These are phyloP conservation scores for Erebia palarica DNA, from an alignment of 2,888 invertebrate genomes.

Conservation along the genomic window DNA sequence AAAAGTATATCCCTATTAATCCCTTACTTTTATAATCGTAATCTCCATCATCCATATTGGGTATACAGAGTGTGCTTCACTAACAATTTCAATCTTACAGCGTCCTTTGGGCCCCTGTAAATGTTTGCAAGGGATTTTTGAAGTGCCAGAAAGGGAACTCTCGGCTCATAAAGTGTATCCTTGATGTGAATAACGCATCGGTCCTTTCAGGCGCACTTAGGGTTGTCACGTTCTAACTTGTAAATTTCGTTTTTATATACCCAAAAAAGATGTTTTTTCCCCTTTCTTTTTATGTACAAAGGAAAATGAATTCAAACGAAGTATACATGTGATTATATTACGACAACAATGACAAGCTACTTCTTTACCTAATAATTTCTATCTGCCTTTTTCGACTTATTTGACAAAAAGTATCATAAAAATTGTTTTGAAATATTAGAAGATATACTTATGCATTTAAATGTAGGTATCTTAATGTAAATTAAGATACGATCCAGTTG, in stretches of 20 bases:
- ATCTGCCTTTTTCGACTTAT: too few relatives aligned
- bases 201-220: constrained; percentile 33
- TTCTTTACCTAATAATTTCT: too few relatives aligned
- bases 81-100: constrained; percentile 30
- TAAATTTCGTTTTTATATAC: constrained; percentile 34
- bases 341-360: too few relatives aligned
- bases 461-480: too few relatives aligned
- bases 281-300: not conserved
- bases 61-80: constrained; percentile 5
- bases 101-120: constrained; percentile 20
- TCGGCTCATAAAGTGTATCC: constrained; percentile 42
- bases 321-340: too few relatives aligned
- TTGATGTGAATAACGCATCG: constrained; percentile 39
- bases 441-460: too few relatives aligned
- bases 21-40: constrained; percentile 16
- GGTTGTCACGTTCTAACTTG: constrained; percentile 28
- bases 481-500: too few relatives aligned
- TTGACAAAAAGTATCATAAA: too few relatives aligned
- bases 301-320: too few relatives aligned
- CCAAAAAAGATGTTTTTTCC: not conserved
- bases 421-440: too few relatives aligned
- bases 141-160: constrained; percentile 32
- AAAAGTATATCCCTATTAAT: not conserved
- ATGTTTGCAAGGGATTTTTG: constrained; percentile 35
- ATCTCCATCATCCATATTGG: constrained; percentile 9